These are phyloP conservation scores for Dryobota labecula DNA, from an alignment of 2,888 invertebrate genomes.

Conservation along the genomic window DNA sequence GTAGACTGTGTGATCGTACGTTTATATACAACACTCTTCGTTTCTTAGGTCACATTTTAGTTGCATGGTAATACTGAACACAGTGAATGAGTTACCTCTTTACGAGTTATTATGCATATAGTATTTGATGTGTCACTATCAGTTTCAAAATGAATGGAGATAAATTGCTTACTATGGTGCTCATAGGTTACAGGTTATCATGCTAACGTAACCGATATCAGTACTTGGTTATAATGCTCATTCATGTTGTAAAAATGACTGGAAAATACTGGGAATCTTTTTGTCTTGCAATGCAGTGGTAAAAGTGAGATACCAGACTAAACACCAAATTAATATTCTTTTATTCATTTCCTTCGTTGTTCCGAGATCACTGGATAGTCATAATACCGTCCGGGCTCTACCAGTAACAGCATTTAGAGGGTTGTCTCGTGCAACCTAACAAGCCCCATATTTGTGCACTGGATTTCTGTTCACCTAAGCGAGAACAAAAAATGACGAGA, in stretches of 20 bases:
- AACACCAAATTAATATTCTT: neutral
- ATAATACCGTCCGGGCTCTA: neutral
- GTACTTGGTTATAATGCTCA: conserved; percentile 14
- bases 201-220: conserved; percentile 19
- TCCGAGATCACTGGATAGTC: neutral
- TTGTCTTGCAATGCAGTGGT: neutral
- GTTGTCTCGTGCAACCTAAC: too few species aligned
- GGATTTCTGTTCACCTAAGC: too few species aligned
- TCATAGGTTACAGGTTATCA: conserved; percentile 39
- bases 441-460: too few species aligned
- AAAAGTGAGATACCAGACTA: neutral
- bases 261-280: neutral
- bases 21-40: too few species aligned
- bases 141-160: conserved; percentile 40
- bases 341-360: neutral
- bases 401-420: too few species aligned
- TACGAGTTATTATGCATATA: conserved; percentile 12
- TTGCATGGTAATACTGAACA: neutral
- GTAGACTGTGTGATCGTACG: too few species aligned
- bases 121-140: conserved; percentile 37
- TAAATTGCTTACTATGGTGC: conserved; percentile 44
- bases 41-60: neutral
- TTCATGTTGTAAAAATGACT: conserved; percentile 10
- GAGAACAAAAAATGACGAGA: too few species aligned
- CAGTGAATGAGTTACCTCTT: conserved; percentile 21